Evolutionary conservation across 2,888 invertebrate genomes (phyloP).

Genomic region (Atrina japonica): DNA sequence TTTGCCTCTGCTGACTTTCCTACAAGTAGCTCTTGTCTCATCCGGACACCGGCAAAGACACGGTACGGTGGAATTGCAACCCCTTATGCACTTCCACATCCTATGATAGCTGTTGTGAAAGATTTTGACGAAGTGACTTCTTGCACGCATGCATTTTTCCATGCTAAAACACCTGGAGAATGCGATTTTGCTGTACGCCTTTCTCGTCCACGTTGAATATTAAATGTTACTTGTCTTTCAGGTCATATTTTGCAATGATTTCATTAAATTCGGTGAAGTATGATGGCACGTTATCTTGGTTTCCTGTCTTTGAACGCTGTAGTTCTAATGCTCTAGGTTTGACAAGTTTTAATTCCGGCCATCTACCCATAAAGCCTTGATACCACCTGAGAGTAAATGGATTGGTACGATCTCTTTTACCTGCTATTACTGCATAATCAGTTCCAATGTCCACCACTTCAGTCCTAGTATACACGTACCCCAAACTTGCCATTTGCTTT

Average conservation of each 20-base stretch:
- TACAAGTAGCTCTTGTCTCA: constrained; percentile 28
- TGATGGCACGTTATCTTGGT: no score
- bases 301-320: no score
- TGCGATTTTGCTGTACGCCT: no score
- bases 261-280: no score
- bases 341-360: no score
- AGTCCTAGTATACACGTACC: constrained; percentile 2
- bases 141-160: constrained; percentile 1
- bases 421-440: background rate
- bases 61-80: constrained; percentile 38
- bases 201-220: no score
- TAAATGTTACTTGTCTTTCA: no score
- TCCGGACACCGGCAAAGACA: constrained; percentile 44
- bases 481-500: background rate
- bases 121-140: constrained; percentile 11
- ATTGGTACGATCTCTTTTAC: constrained; percentile 4
- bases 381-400: constrained; percentile 13
- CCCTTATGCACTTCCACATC: constrained; percentile 19
- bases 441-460: constrained; percentile 2
- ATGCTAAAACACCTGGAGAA: no score
- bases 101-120: constrained; percentile 2
- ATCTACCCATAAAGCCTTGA: constrained; percentile 5
- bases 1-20: constrained; percentile 34
- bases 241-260: no score
- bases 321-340: no score